These are phyloP conservation scores for Itoplectis maculator DNA, from an alignment of 2,888 invertebrate species.

Conservation along the genomic window DNA sequence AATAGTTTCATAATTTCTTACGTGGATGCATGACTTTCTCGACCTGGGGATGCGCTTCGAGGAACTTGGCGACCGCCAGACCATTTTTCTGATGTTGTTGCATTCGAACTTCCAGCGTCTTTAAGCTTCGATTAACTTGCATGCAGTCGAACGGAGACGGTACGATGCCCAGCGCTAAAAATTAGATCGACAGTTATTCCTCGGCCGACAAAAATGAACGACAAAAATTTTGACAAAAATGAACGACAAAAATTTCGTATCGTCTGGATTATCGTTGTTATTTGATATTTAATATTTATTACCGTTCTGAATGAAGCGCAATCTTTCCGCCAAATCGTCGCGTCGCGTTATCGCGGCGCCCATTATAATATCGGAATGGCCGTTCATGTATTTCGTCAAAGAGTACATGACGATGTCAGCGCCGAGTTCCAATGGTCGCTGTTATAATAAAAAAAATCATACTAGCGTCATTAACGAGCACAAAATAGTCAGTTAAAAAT, in stretches of 20 bases:
- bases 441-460: conserved; percentile 10
- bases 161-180: conserved; percentile 93
- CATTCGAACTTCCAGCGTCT: conserved; percentile 97
- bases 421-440: conserved; percentile 95
- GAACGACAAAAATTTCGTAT: too few species aligned
- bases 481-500: too few species aligned
- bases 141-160: conserved; percentile 99
- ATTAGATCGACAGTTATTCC: not conserved
- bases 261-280: too few species aligned
- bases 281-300: conserved; percentile 66
- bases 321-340: conserved; percentile 89
- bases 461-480: not conserved
- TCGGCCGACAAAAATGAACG: too few species aligned
- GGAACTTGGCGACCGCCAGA: conserved; percentile 91
- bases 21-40: conserved; percentile 94
- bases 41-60: conserved; percentile 92
- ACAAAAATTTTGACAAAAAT: too few species aligned
- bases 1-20: conserved; percentile 76
- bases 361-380: conserved; percentile 99
- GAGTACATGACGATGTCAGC: conserved; percentile 97
- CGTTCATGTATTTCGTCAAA: conserved; percentile 99
- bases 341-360: conserved; percentile 93
- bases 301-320: conserved; percentile 96
- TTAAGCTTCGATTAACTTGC: conserved; percentile 96
- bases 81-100: conserved; percentile 93